phyloP scores from a whole-genome alignment of 2,797 vertebrate genomes.

The Molossus alvarezi region DNA sequence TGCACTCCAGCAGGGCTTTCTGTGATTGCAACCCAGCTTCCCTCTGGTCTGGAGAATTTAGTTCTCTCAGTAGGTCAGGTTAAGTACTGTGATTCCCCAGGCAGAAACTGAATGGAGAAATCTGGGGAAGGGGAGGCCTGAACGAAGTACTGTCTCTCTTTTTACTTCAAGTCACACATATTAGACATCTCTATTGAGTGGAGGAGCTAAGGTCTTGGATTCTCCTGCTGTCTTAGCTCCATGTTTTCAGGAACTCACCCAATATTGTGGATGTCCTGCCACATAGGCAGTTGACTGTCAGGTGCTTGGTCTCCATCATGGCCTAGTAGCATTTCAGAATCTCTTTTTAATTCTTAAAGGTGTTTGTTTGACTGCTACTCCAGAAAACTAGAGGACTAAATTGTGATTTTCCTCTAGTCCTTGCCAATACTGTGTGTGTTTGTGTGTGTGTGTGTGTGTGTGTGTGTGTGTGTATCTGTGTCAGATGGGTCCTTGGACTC shows the following conservation, averaged over 20 bases:
- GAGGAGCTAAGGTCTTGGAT: neutral
- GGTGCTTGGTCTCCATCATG: neutral
- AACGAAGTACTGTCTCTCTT: neutral
- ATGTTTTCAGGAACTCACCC: too few species aligned
- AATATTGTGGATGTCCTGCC: neutral
- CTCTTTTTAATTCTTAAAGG: neutral
- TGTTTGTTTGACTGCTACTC: neutral
- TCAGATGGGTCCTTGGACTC: too few species aligned
- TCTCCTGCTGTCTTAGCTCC: neutral
- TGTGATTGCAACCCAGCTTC: neutral
- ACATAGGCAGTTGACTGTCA: neutral
- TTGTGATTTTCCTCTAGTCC: neutral
- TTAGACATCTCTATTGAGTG: neutral
- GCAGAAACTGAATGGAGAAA: neutral
- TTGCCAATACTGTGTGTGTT: neutral
- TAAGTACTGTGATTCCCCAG: neutral
- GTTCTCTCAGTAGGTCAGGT: neutral
- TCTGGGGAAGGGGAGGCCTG: neutral
- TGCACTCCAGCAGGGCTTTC: too few species aligned
- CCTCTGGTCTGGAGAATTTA: neutral
- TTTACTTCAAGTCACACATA: neutral
- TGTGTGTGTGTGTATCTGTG: neutral
- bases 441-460: too few species aligned
- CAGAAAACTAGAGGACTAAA: neutral
- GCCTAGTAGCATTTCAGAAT: neutral